Base-by-base conservation (phyloP, 2,888 invertebrate species). In the Luperina nickerlii region DNA sequence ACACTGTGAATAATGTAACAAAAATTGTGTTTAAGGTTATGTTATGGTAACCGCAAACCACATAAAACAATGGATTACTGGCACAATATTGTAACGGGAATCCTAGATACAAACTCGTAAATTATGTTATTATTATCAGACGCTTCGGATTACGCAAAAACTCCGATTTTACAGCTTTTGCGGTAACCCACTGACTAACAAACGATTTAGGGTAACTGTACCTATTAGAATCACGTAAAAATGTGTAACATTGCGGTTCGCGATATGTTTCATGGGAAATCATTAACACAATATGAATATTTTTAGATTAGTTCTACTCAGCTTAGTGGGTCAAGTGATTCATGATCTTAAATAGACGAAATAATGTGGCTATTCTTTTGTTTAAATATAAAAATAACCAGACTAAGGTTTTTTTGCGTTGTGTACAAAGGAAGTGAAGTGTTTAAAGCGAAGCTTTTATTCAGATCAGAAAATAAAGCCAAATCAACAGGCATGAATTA, bases 281-380 rank as follows among this genome's bases (percentile, higher is more conserved):
- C 87, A 87, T 83, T 82, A 90, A 91, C 89, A 92, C 90, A 92
- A 89, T 89, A 89, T 71, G 69, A 85, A 87, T 82, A 82, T 82
- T 82, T 70, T 76, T 72, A 75, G 45, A 27, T 57, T 7, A 51
- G 18, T 45, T 7, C 6, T 62, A 71, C 11, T 42, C 57, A 38
- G 42, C 1, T 54, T 51, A 67, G 51, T 82, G 24, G 72, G 72
- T 67, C 66, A 82, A 82, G 57, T 72, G 68, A 78, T 82, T 72
- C 74, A 57, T 66, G 45, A 38, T 60, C 27, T n/a, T 75, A 76
- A 62, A 38, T n/a, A 15, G n/a, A 7, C 24, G n/a, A 11, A 38
- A n/a, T 48, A 57, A 57, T 70, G 69, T 51, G 18, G 48, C 63
- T 18, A 45, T 32, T 62, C 11, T 27, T 24, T 45, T 83, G 72